Conservation (phyloP, 2,113 vertebrate species). For the Hystrix cristata region DNA sequence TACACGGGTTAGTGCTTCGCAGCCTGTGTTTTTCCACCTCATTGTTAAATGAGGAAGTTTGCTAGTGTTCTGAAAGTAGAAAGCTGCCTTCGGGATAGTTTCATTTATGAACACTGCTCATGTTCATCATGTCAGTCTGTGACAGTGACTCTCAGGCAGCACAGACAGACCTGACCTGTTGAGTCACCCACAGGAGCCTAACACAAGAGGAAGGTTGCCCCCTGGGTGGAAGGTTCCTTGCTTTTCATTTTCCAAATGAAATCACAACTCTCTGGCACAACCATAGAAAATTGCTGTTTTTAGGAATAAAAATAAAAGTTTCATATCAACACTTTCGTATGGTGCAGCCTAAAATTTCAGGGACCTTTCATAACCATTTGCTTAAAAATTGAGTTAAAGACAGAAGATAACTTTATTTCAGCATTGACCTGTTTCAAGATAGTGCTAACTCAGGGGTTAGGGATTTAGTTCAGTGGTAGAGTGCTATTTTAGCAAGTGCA, state of each 20-base stretch:
- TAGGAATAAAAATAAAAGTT: slow-evolving; percentile 33
- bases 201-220: not conserved
- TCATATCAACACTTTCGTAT: not conserved
- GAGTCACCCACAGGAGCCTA: not conserved
- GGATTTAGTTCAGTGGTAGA: too few species aligned
- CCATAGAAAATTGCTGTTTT: not conserved
- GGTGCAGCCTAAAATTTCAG: not conserved
- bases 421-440: slow-evolving; percentile 11
- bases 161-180: not conserved
- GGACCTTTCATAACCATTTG: not conserved
- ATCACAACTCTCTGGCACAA: not conserved
- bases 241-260: not conserved
- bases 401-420: slow-evolving; percentile 24
- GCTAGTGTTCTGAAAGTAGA: not conserved
- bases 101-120: not conserved
- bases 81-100: not conserved
- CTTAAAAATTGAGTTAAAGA: slow-evolving; percentile 37
- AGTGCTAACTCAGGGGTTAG: not conserved
- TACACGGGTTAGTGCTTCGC: not conserved
- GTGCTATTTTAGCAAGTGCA: too few species aligned
- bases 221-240: not conserved
- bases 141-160: not conserved
- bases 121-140: not conserved
- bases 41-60: not conserved
- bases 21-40: not conserved